phyloP scores from a whole-genome alignment of 1,140 invertebrate species.

The Ooceraea biroi region DNA sequence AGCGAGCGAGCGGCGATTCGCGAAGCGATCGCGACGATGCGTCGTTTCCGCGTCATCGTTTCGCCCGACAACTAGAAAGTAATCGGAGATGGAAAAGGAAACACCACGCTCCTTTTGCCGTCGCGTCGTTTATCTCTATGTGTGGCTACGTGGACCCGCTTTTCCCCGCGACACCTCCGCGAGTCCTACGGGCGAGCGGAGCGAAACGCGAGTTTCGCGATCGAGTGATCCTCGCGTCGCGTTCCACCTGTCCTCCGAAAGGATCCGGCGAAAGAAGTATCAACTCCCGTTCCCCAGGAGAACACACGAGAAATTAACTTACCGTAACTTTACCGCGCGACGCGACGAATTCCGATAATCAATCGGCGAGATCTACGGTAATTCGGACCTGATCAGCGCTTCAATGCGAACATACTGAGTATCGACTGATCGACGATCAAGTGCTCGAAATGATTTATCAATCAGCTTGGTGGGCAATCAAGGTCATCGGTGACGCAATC shows the following conservation, averaged over 20 bases:
- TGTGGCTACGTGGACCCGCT: neutral
- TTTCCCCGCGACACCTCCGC: neutral
- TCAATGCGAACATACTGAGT: constrained; percentile 72
- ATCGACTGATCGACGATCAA: constrained; percentile 63
- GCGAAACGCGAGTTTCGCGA: too few species aligned
- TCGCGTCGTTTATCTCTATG: constrained; percentile 15
- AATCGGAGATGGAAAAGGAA: neutral
- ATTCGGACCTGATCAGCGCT: constrained; percentile 76
- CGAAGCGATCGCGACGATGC: constrained; percentile 1
- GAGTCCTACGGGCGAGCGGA: too few species aligned
- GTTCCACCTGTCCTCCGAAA: too few species aligned
- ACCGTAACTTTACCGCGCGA: neutral
- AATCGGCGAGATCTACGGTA: constrained; percentile 73
- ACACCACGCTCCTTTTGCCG: neutral
- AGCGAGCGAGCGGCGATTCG: neutral
- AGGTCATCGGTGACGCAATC: constrained; percentile 78
- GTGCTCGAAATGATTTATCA: constrained; percentile 79
- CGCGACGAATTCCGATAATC: constrained; percentile 65
- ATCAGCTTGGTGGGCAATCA: constrained; percentile 72
- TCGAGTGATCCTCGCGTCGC: too few species aligned
- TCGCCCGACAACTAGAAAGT: neutral
- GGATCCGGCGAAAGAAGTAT: neutral
- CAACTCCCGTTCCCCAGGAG: neutral
- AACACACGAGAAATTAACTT: constrained; percentile 25
- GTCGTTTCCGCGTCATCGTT: neutral